These are phyloP conservation scores for Columba guinea DNA, from an alignment of 2,797 vertebrate genomes.

Conservation along the genomic window DNA sequence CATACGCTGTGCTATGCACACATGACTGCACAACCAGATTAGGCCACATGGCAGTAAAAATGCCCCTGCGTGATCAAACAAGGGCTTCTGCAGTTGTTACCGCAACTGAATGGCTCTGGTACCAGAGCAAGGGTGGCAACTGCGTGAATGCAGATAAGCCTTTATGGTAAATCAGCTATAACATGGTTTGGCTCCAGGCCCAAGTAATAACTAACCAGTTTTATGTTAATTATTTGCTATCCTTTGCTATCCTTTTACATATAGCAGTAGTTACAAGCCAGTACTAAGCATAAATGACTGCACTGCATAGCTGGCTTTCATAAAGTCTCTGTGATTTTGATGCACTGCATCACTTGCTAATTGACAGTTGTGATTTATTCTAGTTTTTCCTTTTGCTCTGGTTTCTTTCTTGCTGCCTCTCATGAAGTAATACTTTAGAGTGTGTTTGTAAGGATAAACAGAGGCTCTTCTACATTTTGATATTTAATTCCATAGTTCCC, in stretches of 20 bases:
- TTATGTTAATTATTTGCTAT: slow-evolving; percentile 65
- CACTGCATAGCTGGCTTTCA: neutral
- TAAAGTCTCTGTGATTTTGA: neutral
- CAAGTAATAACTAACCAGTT: slow-evolving; percentile 49
- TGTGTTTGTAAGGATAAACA: neutral
- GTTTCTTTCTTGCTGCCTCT: neutral
- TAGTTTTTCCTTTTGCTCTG: neutral
- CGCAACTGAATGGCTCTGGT: neutral
- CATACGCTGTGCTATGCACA: neutral
- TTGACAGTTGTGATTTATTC: neutral
- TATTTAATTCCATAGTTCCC: neutral
- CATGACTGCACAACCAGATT: slow-evolving; percentile 13
- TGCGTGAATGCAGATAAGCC: neutral
- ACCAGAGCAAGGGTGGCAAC: neutral
- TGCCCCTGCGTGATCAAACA: neutral
- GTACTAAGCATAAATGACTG: neutral
- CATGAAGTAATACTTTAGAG: neutral
- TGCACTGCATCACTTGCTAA: neutral
- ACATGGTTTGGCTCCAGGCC: slow-evolving; percentile 17
- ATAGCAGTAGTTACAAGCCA: neutral
- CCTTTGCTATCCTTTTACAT: slow-evolving; percentile 18
- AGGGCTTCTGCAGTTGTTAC: neutral
- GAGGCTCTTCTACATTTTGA: neutral
- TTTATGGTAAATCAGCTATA: slow-evolving; percentile 28
- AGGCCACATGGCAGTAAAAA: slow-evolving; percentile 33